Evolutionary conservation across 2,888 invertebrate species (phyloP).

Genomic region (Arge pagana): DNA sequence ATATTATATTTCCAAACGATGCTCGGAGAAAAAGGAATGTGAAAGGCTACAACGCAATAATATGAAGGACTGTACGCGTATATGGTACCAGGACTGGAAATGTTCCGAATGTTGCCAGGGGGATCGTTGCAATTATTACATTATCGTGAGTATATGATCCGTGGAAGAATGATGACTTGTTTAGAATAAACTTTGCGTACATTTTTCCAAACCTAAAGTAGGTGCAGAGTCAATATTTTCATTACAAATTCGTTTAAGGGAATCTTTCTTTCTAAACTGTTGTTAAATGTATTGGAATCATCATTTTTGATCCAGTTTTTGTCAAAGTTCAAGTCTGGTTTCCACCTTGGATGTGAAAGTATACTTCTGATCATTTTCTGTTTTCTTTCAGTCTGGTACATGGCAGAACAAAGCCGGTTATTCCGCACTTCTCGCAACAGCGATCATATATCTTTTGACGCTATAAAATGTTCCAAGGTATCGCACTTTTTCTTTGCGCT

Average conservation of each 20-base stretch:
- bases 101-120: conserved; percentile 96
- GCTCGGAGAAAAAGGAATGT: conserved; percentile 82
- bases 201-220: no score
- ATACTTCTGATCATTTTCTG: neutral
- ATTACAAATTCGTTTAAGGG: no score
- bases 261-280: no score
- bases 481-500: no score
- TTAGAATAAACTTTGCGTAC: no score
- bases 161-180: no score
- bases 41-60: conserved; percentile 70
- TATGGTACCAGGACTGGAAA: conserved; percentile 96
- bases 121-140: conserved; percentile 93
- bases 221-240: no score
- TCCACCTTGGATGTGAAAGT: no score
- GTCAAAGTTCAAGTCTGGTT: no score
- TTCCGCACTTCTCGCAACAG: neutral
- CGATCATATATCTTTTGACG: neutral
- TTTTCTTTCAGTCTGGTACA: conserved; percentile 14
- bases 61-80: conserved; percentile 83
- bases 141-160: conserved; percentile 84
- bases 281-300: no score
- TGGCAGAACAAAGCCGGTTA: neutral
- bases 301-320: no score
- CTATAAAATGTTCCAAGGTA: no score
- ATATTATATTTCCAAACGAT: conserved; percentile 89